phyloP scores from a whole-genome alignment of 2,888 invertebrate species.

The Nezara viridula region DNA sequence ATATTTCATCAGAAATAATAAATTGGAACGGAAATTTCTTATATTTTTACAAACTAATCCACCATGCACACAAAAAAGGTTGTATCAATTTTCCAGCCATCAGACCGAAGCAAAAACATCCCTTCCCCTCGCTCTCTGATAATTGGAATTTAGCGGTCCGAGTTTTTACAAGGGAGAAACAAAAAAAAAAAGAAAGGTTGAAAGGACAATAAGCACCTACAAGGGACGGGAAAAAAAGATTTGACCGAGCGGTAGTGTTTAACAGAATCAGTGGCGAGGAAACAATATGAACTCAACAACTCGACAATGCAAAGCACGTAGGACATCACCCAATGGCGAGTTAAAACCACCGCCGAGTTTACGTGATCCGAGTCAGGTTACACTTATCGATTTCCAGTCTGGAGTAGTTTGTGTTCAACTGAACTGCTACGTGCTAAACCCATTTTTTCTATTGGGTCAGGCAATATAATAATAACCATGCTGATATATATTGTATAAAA shows the following conservation, averaged over 20 bases:
- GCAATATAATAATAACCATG: background rate
- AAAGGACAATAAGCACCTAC: constrained; percentile 1
- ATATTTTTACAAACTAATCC: constrained; percentile 38
- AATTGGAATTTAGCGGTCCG: constrained; percentile 25
- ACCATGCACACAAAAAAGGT: background rate
- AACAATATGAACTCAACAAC: background rate
- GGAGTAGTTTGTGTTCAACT: background rate
- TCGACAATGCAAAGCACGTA: constrained; percentile 8
- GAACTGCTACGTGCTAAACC: background rate
- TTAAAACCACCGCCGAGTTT: constrained; percentile 13
- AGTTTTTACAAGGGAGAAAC: background rate
- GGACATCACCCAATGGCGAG: background rate
- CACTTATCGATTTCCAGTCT: constrained; percentile 21
- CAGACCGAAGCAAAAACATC: background rate
- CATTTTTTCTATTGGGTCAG: background rate
- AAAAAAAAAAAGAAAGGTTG: background rate
- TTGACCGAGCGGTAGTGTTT: background rate
- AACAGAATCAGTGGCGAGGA: constrained; percentile 7
- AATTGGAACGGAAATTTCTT: background rate
- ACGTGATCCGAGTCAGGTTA: constrained; percentile 31
- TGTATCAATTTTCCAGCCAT: constrained; percentile 34
- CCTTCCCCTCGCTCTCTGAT: background rate
- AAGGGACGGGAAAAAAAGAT: background rate
- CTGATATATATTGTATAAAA: too few relatives aligned
- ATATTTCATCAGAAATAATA: too few relatives aligned